These are phyloP conservation scores for Pagetopsis macropterus DNA, from an alignment of 2,797 vertebrate species.

Conservation along the genomic window DNA sequence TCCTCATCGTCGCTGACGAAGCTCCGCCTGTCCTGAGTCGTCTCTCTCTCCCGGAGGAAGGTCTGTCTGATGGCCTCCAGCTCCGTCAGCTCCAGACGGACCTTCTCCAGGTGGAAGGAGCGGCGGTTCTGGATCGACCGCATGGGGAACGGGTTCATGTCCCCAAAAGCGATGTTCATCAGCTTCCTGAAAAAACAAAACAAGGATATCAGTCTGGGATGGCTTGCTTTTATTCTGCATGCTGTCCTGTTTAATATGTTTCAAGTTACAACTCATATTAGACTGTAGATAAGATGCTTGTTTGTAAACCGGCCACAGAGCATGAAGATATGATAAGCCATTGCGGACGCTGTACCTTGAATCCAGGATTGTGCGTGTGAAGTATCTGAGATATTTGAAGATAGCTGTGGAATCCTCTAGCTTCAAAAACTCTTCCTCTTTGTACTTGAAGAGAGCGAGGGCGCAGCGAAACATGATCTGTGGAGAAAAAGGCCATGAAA, in stretches of 20 bases:
- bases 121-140: constrained; percentile 95
- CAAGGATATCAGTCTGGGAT: neutral
- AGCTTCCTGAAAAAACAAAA: constrained; percentile 86
- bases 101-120: constrained; percentile 94
- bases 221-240: neutral
- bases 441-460: constrained; percentile 95
- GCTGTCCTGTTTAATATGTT: neutral
- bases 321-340: neutral
- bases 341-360: constrained; percentile 82
- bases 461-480: constrained; percentile 98
- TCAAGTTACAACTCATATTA: neutral
- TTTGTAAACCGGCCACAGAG: neutral
- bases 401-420: constrained; percentile 92
- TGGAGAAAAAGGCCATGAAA: constrained; percentile 30
- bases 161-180: constrained; percentile 92
- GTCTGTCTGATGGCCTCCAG: constrained; percentile 96
- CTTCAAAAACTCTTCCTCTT: constrained; percentile 97
- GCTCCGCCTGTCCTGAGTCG: constrained; percentile 86
- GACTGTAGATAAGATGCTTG: neutral
- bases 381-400: constrained; percentile 95
- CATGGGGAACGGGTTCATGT: constrained; percentile 97
- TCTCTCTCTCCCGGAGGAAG: constrained; percentile 92
- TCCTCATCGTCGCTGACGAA: constrained; percentile 97
- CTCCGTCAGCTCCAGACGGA: constrained; percentile 94
- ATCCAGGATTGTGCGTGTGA: constrained; percentile 93